A percentile compares a stretch with the other conserved stretches of the same genome.
Conservation (phyloP, 2,888 invertebrate species). For the Aplocera efformata region DNA sequence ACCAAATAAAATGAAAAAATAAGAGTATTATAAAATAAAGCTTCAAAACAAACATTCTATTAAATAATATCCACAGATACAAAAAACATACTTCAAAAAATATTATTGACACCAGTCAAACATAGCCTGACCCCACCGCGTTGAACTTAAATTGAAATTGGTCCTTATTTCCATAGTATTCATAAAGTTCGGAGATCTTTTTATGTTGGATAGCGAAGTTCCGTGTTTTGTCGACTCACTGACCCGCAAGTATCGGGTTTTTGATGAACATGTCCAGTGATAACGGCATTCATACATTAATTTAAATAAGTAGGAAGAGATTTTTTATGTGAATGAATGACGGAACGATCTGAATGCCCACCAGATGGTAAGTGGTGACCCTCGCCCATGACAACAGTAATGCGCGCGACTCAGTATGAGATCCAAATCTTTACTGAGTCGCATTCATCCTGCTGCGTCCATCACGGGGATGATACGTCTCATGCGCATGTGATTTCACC, state of each 20-base stretch:
- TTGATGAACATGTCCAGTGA: constrained; percentile 5
- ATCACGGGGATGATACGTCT: too few species aligned
- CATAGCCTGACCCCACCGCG: constrained; percentile 12
- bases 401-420: too few species aligned
- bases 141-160: constrained; percentile 16
- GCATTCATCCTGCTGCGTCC: too few species aligned
- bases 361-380: too few species aligned
- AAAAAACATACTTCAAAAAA: constrained; percentile 14
- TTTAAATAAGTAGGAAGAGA: too few species aligned
- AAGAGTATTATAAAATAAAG: too few species aligned
- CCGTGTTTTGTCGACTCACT: constrained; percentile 20
- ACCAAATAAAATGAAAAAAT: too few species aligned
- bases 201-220: constrained; percentile 17
- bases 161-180: constrained; percentile 19
- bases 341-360: too few species aligned
- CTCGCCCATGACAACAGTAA: too few species aligned
- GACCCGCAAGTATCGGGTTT: constrained; percentile 13
- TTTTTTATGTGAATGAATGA: too few species aligned
- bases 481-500: too few species aligned
- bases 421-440: too few species aligned
- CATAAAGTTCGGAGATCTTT: constrained; percentile 19
- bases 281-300: constrained; percentile 8
- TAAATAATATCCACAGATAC: background rate
- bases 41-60: background rate
- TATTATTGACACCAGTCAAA: constrained; percentile 16